A percentile compares a stretch with the other conserved stretches of the same genome.
Evolutionary conservation across 2,888 invertebrate genomes (phyloP).

Genomic region (Chaetoderma sp.): DNA sequence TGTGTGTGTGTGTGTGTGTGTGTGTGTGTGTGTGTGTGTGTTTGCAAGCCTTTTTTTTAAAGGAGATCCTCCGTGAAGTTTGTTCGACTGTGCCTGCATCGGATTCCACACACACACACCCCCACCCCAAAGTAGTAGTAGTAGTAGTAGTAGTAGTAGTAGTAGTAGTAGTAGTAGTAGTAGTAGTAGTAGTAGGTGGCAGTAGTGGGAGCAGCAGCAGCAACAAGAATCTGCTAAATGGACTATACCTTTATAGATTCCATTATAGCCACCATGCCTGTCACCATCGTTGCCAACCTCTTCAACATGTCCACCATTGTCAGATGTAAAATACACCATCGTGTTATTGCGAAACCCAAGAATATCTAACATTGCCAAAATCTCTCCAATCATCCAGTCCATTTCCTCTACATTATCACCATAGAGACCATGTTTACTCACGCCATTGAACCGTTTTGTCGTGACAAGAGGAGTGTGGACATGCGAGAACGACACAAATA

Average conservation of each 20-base stretch:
- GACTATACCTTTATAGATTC: conserved; percentile 41
- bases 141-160: too few relatives aligned
- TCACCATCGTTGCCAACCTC: conserved; percentile 65
- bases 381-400: conserved; percentile 72
- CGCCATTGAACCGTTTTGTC: conserved; percentile 71
- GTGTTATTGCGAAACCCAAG: conserved; percentile 66
- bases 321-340: conserved; percentile 72
- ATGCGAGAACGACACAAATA: conserved; percentile 73
- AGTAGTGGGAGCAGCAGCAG: too few relatives aligned
- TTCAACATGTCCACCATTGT: conserved; percentile 72
- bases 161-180: too few relatives aligned
- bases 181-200: too few relatives aligned
- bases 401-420: conserved; percentile 73
- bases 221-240: too few relatives aligned
- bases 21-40: too few relatives aligned
- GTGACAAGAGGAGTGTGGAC: conserved; percentile 79
- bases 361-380: conserved; percentile 64
- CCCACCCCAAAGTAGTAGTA: too few relatives aligned
- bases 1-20: too few relatives aligned
- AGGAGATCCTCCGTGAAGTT: too few relatives aligned
- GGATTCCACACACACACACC: too few relatives aligned
- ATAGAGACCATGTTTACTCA: conserved; percentile 69
- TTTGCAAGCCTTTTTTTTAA: too few relatives aligned
- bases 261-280: conserved; percentile 63
- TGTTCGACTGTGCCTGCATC: too few relatives aligned